Evolutionary conservation across 2,113 vertebrate genomes (phyloP).

Genomic region (Amphilophus citrinellus): DNA sequence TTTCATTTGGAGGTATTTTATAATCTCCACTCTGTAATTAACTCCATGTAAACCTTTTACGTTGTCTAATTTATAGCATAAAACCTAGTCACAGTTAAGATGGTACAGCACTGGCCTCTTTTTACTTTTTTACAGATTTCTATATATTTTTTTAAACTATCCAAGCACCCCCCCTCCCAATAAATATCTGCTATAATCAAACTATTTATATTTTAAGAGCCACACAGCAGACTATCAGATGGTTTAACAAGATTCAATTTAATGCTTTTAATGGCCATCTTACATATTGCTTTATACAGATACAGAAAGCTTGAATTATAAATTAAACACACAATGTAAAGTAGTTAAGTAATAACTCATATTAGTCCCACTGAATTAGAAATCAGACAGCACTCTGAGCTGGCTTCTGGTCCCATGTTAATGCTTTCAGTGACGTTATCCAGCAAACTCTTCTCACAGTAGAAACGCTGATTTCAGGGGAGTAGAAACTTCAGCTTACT

Average conservation of each 20-base stretch:
- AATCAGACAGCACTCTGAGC: not conserved
- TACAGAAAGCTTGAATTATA: not conserved
- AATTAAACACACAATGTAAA: not conserved
- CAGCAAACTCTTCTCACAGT: slow-evolving; percentile 23
- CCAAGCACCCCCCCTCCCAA: not conserved
- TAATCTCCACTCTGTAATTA: not conserved
- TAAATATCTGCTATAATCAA: not conserved
- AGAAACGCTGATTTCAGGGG: slow-evolving; percentile 27
- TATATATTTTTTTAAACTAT: not conserved
- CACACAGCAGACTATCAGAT: not conserved
- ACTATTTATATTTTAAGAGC: not conserved
- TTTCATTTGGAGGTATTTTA: not conserved
- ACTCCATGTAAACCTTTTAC: not conserved
- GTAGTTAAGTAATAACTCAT: slow-evolving; percentile 2
- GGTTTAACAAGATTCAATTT: not conserved
- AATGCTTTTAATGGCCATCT: not conserved
- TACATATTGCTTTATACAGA: not conserved
- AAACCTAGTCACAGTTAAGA: not conserved
- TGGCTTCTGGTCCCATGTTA: slow-evolving; percentile 20
- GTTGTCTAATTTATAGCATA: not conserved
- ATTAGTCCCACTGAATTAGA: not conserved
- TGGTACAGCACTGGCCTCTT: not conserved
- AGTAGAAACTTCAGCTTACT: slow-evolving; percentile 38
- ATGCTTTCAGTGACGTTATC: slow-evolving; percentile 10
- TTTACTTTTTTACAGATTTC: not conserved